Base-by-base conservation (phyloP, 2,113 vertebrate genomes). In the Typhlomys cinereus region DNA sequence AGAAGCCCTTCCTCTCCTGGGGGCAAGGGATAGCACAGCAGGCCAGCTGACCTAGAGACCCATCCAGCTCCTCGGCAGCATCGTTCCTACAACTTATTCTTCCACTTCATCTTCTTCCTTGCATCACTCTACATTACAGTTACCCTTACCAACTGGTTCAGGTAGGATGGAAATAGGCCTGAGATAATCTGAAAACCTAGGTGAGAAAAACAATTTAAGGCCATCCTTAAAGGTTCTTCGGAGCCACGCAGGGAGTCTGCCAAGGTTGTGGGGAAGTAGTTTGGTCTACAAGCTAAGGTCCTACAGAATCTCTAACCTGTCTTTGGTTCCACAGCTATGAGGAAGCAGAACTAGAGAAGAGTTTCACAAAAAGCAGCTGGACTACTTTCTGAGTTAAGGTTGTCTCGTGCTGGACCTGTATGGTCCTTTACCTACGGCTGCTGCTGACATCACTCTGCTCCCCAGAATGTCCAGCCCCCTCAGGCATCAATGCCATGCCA, bases 111-210 rank as follows among this genome's bases (percentile, higher is more conserved):
- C 92, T 99, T 99, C 98, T 99, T 99, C 97, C 96, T 99, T n/a
- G 99, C 99, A 13, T 99, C 99, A 0, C 98, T 99, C 59, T 99
- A 99, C 0, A 98, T 99, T 95, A 99, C 99, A 99, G 99, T 99
- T 98, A 99, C 99, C 50, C 99, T 99, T 95, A 99, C 99, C 81
- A 99, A 99, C 97, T 99, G 99, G 99, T 99, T 99, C 98, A 99
- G 99, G 99, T 99, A 95, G 17, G 94, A 76, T 81, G 75, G 17
- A 93, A 27, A 39, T 59, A n/a, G 50, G 50, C 71, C n/a, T 54
- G 41, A 80, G 67, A 78, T 23, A 76, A 10, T 46, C 50, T 59
- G 3, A 83, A 95, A 80, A 85, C 46, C 50, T 87, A 81, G 50
- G 41, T 81, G 52, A 94, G 23, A 59, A 7, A 62, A 91, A 61